A percentile compares a stretch with the other conserved stretches of the same genome.
Evolutionary conservation across 1,140 invertebrate species (phyloP).

Genomic region (Drosophila seguyi): DNA sequence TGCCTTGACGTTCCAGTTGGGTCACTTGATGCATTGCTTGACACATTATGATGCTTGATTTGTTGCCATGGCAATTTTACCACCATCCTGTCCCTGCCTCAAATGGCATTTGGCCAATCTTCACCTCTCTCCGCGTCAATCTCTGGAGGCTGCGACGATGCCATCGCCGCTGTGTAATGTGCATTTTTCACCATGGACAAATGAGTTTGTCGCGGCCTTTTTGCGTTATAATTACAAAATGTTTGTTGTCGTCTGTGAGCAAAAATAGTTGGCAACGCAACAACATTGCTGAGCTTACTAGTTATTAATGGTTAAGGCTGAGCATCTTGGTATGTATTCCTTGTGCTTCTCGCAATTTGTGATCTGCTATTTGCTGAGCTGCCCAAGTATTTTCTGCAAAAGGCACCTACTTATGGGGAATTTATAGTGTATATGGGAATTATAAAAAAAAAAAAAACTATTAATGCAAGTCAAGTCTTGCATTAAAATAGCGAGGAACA

Average conservation of each 20-base stretch:
- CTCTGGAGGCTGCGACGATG: constrained; percentile 16
- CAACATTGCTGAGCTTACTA: constrained; percentile 68
- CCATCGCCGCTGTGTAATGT: constrained; percentile 52
- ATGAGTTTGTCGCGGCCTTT: constrained; percentile 81
- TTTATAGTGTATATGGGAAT: constrained; percentile 20
- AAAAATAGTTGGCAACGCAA: constrained; percentile 67
- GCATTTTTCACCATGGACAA: constrained; percentile 81
- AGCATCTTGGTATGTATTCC: constrained; percentile 66
- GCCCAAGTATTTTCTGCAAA: constrained; percentile 12
- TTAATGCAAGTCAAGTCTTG: neutral
- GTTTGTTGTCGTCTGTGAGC: constrained; percentile 42
- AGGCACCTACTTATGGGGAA: constrained; percentile 21
- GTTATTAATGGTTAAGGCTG: constrained; percentile 77
- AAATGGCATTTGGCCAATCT: constrained; percentile 67
- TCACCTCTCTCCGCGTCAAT: constrained; percentile 35
- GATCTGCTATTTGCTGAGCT: constrained; percentile 47
- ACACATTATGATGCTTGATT: constrained; percentile 84
- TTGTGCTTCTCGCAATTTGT: constrained; percentile 45
- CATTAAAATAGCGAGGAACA: neutral
- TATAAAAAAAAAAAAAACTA: neutral
- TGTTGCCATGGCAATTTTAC: constrained; percentile 81
- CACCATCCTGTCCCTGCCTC: constrained; percentile 63
- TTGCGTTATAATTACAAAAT: constrained; percentile 78
- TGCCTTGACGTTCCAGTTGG: constrained; percentile 55
- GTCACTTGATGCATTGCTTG: constrained; percentile 78